Percentiles rank a stretch among this genome's conserved stretches.
phyloP scores from a whole-genome alignment of 2,113 vertebrate species.

The Cheilinus undulatus region DNA sequence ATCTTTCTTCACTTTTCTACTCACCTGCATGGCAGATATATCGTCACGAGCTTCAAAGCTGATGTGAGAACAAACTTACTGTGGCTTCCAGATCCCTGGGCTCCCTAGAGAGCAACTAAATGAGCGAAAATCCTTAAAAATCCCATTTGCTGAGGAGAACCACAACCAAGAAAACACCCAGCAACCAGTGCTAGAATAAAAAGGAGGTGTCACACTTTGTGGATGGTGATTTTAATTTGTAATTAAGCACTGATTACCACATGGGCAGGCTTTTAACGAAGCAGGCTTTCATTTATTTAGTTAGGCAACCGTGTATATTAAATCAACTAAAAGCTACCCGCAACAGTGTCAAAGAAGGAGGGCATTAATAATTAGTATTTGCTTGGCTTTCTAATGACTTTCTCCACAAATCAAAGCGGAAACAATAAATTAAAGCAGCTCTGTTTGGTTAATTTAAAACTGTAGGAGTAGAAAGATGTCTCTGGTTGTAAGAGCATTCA shows the following conservation, averaged over 20 bases:
- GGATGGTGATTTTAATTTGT: constrained; percentile 43
- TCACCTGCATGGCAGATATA: constrained; percentile 39
- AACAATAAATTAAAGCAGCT: constrained; percentile 20
- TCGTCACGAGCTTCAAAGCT: constrained; percentile 28
- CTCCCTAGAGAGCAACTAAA: constrained; percentile 29
- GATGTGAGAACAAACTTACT: constrained; percentile 16
- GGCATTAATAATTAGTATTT: constrained; percentile 35
- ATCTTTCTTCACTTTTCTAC: constrained; percentile 27
- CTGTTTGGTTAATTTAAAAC: constrained; percentile 19
- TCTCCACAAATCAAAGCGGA: constrained; percentile 8
- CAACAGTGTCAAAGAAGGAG: constrained; percentile 17
- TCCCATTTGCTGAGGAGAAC: constrained; percentile 26
- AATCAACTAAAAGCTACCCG: constrained; percentile 22
- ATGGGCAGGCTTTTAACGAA: constrained; percentile 46
- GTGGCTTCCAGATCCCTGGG: constrained; percentile 1
- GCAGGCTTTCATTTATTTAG: constrained; percentile 44
- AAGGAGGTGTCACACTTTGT: constrained; percentile 37
- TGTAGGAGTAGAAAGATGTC: background rate
- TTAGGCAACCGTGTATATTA: constrained; percentile 23
- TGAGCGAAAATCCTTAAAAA: constrained; percentile 31
- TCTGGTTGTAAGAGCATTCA: constrained; percentile 3
- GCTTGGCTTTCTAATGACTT: constrained; percentile 26
- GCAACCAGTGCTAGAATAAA: constrained; percentile 9
- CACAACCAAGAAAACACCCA: constrained; percentile 9
- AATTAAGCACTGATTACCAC: constrained; percentile 52